Evolutionary conservation across 2,888 invertebrate species (phyloP).

Genomic region (Balanococcus diminutus): DNA sequence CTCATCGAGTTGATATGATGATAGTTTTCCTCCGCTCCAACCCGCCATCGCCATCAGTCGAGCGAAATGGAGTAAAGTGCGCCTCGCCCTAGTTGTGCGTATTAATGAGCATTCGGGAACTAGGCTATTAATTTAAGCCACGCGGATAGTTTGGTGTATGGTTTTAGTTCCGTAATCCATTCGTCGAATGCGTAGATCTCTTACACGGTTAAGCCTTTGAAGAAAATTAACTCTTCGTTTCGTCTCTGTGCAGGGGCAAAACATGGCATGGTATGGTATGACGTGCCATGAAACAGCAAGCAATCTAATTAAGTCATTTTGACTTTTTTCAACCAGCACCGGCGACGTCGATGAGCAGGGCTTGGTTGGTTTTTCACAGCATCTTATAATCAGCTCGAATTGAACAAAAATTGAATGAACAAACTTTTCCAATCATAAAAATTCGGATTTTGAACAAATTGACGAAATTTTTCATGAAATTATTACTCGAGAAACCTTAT

Average conservation of each 20-base stretch:
- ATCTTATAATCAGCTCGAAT: too few relatives aligned
- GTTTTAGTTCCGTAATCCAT: conserved; percentile 16
- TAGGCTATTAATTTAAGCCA: conserved; percentile 26
- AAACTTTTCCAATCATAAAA: too few relatives aligned
- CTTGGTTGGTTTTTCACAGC: neutral
- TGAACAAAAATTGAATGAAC: too few relatives aligned
- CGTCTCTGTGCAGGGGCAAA: too few relatives aligned
- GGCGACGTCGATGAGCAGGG: neutral
- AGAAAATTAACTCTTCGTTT: neutral
- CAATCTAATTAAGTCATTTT: neutral
- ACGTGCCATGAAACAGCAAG: too few relatives aligned
- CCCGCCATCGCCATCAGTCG: neutral
- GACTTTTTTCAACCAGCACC: neutral
- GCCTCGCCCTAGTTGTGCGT: neutral
- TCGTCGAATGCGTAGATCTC: neutral
- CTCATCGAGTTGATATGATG: neutral
- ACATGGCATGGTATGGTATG: too few relatives aligned
- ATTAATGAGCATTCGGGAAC: conserved; percentile 1
- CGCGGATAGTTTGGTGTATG: conserved; percentile 22
- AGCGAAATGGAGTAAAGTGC: neutral
- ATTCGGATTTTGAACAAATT: too few relatives aligned
- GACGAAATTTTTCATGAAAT: too few relatives aligned
- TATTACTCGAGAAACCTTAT: too few relatives aligned
- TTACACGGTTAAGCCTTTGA: conserved; percentile 10
- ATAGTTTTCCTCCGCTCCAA: neutral